A percentile compares a stretch with the other conserved stretches of the same genome.
These are phyloP conservation scores for Hemithea aestivaria DNA, from an alignment of 2,888 invertebrate species.

Conservation along the genomic window DNA sequence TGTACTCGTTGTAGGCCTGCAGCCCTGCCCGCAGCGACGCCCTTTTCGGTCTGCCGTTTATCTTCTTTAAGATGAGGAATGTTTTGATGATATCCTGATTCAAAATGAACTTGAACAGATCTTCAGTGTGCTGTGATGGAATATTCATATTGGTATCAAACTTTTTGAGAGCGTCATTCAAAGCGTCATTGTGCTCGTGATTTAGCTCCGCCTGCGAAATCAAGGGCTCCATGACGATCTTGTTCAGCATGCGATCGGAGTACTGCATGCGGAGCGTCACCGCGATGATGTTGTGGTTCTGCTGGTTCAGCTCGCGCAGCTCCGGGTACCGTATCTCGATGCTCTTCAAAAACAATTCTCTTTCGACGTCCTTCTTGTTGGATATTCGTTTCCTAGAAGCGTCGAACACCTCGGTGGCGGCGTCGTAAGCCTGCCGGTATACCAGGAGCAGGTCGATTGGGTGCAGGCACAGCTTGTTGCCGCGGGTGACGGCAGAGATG, in stretches of 20 bases:
- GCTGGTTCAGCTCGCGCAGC: conserved; percentile 10
- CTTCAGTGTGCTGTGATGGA: conserved; percentile 4
- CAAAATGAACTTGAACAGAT: conserved; percentile 2
- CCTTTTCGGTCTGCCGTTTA: too few species aligned
- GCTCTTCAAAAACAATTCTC: conserved; percentile 4
- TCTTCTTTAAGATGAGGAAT: too few species aligned
- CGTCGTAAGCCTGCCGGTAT: conserved; percentile 3
- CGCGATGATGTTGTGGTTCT: conserved; percentile 14
- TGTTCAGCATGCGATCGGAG: conserved; percentile 3
- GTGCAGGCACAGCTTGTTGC: conserved; percentile 12
- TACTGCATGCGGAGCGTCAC: conserved; percentile 8
- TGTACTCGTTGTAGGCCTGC: too few species aligned
- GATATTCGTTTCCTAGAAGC: conserved; percentile 4
- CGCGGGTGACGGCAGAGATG: neutral
- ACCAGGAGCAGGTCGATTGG: conserved; percentile 3
- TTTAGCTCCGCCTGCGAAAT: neutral
- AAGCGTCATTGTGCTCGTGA: conserved; percentile 3
- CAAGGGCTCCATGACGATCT: neutral
- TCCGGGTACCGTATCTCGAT: conserved; percentile 8
- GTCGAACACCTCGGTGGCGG: conserved; percentile 7
- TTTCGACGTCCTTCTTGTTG: neutral
- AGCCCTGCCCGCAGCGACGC: too few species aligned
- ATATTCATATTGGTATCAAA: conserved; percentile 6
- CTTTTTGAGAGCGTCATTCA: conserved; percentile 3
- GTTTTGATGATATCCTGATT: too few species aligned